Base-by-base conservation (phyloP, 2,888 invertebrate species). In the Orthonychiurus folsomi region DNA sequence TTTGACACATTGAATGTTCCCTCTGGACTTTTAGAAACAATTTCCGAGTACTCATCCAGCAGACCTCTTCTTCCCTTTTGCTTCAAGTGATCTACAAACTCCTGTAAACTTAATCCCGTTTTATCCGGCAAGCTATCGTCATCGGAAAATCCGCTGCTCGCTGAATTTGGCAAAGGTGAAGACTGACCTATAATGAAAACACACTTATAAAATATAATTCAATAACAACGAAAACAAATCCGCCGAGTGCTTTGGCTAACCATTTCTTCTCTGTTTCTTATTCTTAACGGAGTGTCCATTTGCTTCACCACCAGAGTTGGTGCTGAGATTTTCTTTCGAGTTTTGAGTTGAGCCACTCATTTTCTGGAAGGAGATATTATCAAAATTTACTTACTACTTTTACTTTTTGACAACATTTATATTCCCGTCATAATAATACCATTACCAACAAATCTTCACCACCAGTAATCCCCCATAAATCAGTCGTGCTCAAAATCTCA, bases 1-100 rank as follows among this genome's bases (percentile, higher is more conserved):
- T 86, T 89, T 75, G 93, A 89, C 75, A 86, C 85, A 73, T 86
- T 86, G 79, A 95, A 95, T 73, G 92, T 88, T 68, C 94, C 94
- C 71, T 85, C 84, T 37, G 91, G 90, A 69, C 89, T 86, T 73
- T 89, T 83, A 71, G 84, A 83, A 74, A 92, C 85, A 69, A 95
- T 90, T 75, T 90, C 89, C 53, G 86, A 84, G 81, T 95, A 96
- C 79, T 95, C 94, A 68, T 86, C 85, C 74, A 85, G 81, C 66
- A 95, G 84, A 15, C 93, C 94, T 69, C 85, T 83, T 56, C 89
- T 84, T 58, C 89, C 88, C 69, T 87, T 84, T 73, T 84, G 81
- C 68, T 86, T 85, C 70, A 90, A 84, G 72, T 86, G 84, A 68
- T 86, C 85, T 69, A 90, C 84, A 75, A 92, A 84, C 77, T 88